Evolutionary conservation across 2,797 vertebrate species (phyloP).

Genomic region (Erpetoichthys calabaricus): DNA sequence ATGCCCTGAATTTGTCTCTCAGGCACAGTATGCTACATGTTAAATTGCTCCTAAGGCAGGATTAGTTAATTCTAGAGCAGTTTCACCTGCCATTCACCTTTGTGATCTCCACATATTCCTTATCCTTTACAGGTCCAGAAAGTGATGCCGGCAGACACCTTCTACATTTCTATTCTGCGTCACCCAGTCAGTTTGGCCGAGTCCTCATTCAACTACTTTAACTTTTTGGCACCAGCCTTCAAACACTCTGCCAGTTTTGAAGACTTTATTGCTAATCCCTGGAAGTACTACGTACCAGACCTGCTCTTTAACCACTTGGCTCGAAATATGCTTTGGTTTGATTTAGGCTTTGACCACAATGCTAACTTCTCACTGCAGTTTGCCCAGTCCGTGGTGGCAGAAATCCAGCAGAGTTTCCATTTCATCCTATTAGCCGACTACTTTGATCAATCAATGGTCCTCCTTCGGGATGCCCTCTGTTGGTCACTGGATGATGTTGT

Average conservation of each 20-base stretch:
- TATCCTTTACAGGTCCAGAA: constrained; percentile 82
- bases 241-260: constrained; percentile 29
- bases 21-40: too few relatives aligned
- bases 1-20: too few relatives aligned
- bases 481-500: constrained; percentile 73
- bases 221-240: constrained; percentile 65
- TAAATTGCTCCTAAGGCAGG: too few relatives aligned
- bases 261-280: constrained; percentile 43
- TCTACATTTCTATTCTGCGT: constrained; percentile 83
- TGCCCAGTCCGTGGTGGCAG: too few relatives aligned
- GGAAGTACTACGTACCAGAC: constrained; percentile 52
- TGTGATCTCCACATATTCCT: too few relatives aligned
- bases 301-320: constrained; percentile 56
- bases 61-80: too few relatives aligned
- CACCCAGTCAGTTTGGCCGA: constrained; percentile 69
- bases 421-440: constrained; percentile 54
- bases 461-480: constrained; percentile 72
- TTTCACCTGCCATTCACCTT: too few relatives aligned
- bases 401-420: constrained; percentile 50
- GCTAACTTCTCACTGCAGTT: too few relatives aligned
- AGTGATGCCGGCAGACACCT: constrained; percentile 74
- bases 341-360: constrained; percentile 78
- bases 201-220: constrained; percentile 81
- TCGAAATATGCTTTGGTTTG: constrained; percentile 77
- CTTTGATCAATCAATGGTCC: constrained; percentile 83